These are phyloP conservation scores for Diaprepes abbreviatus DNA, from an alignment of 2,888 invertebrate genomes.

Conservation along the genomic window DNA sequence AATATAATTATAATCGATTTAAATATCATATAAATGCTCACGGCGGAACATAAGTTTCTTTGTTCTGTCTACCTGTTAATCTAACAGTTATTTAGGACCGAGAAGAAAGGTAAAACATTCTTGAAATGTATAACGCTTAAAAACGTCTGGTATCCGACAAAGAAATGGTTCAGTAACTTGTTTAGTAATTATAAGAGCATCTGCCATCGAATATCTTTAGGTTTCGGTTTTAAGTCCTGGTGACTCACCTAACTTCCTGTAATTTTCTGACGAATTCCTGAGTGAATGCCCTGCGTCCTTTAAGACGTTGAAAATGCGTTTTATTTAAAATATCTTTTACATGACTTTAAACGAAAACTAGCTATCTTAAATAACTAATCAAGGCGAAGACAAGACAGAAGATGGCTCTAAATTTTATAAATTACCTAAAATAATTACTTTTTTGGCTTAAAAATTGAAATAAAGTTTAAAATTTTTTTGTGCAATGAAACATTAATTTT, in stretches of 20 bases:
- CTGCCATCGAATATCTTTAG: neutral
- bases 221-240: neutral
- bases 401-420: too few relatives aligned
- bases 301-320: neutral
- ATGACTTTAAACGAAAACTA: too few relatives aligned
- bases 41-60: neutral
- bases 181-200: neutral
- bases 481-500: too few relatives aligned
- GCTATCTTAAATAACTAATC: too few relatives aligned
- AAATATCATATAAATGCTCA: too few relatives aligned
- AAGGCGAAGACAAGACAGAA: too few relatives aligned
- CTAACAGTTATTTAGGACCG: neutral
- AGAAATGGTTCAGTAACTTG: constrained; percentile 2
- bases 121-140: neutral
- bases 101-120: neutral
- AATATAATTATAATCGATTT: too few relatives aligned
- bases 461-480: too few relatives aligned
- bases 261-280: constrained; percentile 16
- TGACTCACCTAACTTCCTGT: constrained; percentile 29
- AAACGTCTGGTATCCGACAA: constrained; percentile 8
- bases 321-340: neutral
- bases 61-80: neutral
- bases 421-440: too few relatives aligned
- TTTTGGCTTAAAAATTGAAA: too few relatives aligned
- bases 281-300: neutral